Conservation (phyloP, 1,140 invertebrate species). For the Drosophila kurseongensis region DNA sequence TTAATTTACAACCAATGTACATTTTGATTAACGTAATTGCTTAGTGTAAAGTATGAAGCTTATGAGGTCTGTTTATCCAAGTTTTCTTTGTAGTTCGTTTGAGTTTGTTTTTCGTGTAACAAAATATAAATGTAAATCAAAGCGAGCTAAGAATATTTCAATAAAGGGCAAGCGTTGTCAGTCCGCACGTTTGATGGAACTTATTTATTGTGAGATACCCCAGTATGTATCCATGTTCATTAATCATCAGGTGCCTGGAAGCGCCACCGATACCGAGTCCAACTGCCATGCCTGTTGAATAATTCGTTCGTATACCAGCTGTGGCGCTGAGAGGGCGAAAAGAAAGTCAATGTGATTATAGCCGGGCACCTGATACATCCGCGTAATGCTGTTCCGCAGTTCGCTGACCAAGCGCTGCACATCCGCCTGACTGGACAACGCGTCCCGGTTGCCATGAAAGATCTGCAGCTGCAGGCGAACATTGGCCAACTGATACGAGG, state of each 20-base stretch:
- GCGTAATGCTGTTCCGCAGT: conserved; percentile 51
- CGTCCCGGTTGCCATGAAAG: conserved; percentile 69
- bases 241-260: conserved; percentile 13
- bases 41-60: conserved; percentile 71
- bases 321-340: conserved; percentile 58
- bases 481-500: conserved; percentile 64
- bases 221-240: background rate
- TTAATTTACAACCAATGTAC: conserved; percentile 55
- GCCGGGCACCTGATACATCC: conserved; percentile 61
- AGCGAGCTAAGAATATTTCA: conserved; percentile 21
- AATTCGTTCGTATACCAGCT: conserved; percentile 67
- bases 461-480: conserved; percentile 67
- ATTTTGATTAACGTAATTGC: conserved; percentile 70
- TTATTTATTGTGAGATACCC: background rate
- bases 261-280: conserved; percentile 14
- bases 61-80: conserved; percentile 70
- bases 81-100: conserved; percentile 49
- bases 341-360: conserved; percentile 80
- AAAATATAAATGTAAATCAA: conserved; percentile 67
- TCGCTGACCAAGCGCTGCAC: conserved; percentile 47
- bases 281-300: conserved; percentile 53
- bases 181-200: conserved; percentile 14
- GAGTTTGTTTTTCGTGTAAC: conserved; percentile 55
- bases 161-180: conserved; percentile 33
- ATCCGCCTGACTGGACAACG: conserved; percentile 54